A percentile compares a stretch with the other conserved stretches of the same genome.
Conservation (phyloP, 2,113 vertebrate genomes). For the Sclerurus mexicanus region DNA sequence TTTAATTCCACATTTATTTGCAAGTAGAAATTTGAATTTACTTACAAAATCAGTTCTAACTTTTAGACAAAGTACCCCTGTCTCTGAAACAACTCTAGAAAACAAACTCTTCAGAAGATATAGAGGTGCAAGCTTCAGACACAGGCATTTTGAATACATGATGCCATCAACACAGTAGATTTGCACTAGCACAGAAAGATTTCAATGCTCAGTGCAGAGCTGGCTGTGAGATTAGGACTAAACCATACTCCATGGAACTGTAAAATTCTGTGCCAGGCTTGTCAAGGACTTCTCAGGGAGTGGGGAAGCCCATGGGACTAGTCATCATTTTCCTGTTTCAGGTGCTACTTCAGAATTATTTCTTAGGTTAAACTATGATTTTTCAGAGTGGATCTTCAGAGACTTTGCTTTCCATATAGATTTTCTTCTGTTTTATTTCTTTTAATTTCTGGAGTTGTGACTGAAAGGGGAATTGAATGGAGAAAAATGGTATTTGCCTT, state of each 20-base stretch:
- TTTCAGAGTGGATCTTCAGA: background rate
- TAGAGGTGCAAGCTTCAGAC: background rate
- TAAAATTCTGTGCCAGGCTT: background rate
- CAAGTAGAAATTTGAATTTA: background rate
- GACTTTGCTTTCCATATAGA: background rate
- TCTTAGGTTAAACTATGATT: background rate
- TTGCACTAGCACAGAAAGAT: background rate
- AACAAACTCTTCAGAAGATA: background rate
- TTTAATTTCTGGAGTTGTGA: background rate
- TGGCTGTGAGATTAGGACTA: background rate
- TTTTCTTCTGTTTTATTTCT: background rate
- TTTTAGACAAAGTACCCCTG: background rate
- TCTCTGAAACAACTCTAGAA: background rate
- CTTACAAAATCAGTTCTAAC: background rate
- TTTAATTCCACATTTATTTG: background rate
- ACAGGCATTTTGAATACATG: background rate
- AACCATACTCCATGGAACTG: background rate
- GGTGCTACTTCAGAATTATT: background rate
- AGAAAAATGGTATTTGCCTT: background rate
- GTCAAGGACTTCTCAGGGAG: rapidly evolving
- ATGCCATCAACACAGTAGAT: background rate
- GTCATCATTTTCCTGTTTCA: background rate
- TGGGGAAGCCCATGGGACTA: background rate
- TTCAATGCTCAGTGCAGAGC: background rate
- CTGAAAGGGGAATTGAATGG: background rate